A percentile compares a stretch with the other conserved stretches of the same genome.
These are phyloP conservation scores for Chelonoidis abingdonii DNA, from an alignment of 2,113 vertebrate species.

Conservation along the genomic window DNA sequence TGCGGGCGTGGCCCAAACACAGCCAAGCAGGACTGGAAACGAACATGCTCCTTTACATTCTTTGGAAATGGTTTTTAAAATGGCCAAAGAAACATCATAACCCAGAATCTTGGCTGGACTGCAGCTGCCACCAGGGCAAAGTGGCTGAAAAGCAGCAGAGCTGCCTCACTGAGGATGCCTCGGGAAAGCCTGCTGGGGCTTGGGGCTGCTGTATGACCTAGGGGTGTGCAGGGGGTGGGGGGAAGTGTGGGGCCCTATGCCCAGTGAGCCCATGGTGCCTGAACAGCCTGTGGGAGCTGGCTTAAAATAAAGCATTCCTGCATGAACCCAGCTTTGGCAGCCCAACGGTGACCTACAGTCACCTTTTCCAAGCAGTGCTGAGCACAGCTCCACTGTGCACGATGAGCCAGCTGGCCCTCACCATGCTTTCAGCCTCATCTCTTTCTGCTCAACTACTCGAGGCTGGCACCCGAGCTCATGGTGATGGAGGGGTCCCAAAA, in stretches of 20 bases:
- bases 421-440: not conserved
- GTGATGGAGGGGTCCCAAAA: not conserved
- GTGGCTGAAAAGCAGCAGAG: too few relatives aligned
- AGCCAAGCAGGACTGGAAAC: not conserved
- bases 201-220: not conserved
- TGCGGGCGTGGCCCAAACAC: accelerated
- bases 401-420: not conserved
- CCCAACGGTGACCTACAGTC: not conserved
- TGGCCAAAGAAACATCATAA: not conserved
- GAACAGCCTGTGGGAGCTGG: not conserved
- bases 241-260: not conserved
- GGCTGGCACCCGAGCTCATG: not conserved
- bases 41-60: not conserved
- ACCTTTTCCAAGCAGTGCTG: not conserved
- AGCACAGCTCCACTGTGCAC: not conserved
- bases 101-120: not conserved
- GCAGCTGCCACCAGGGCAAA: not conserved
- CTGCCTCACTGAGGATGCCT: too few relatives aligned
- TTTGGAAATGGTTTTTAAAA: not conserved
- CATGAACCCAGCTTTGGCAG: not conserved
- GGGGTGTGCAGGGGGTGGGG: too few relatives aligned
- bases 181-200: not conserved
- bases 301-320: not conserved
- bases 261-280: not conserved
- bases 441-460: not conserved